These are phyloP conservation scores for Odontothrips loti DNA, from an alignment of 2,888 invertebrate genomes.

Conservation along the genomic window DNA sequence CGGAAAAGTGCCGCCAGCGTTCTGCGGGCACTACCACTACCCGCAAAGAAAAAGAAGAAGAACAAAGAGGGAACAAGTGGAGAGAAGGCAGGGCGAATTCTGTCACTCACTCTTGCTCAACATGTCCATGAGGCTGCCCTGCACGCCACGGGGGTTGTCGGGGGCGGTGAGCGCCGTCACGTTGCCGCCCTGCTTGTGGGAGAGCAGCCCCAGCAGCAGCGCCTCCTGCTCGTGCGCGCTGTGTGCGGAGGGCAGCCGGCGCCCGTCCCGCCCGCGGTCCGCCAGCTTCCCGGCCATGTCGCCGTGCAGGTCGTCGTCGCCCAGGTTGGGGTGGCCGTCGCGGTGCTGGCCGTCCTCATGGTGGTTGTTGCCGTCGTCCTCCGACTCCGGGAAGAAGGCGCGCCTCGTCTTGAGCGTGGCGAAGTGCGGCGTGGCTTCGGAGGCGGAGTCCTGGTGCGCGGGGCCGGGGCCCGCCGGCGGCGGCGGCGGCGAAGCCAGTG, in stretches of 20 bases:
- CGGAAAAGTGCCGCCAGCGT: neutral
- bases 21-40: neutral
- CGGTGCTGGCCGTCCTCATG: neutral
- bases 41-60: neutral
- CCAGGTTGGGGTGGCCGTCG: neutral
- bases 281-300: neutral
- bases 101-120: constrained; percentile 71
- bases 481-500: neutral
- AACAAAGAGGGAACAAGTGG: too few species aligned
- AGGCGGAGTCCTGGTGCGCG: neutral
- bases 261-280: neutral
- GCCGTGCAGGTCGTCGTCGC: neutral
- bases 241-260: neutral
- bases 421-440: neutral
- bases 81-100: too few species aligned
- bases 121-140: constrained; percentile 74
- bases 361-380: neutral
- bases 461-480: too few species aligned
- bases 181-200: constrained; percentile 50
- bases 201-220: constrained; percentile 66
- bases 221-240: constrained; percentile 61
- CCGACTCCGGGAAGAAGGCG: constrained; percentile 2
- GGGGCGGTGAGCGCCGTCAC: constrained; percentile 1
- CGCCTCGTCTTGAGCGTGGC: constrained; percentile 1
- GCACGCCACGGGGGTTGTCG: constrained; percentile 50